Evolutionary conservation across 92 coral and sea anemone species (phyloP).

Genomic region (Metridium senile): DNA sequence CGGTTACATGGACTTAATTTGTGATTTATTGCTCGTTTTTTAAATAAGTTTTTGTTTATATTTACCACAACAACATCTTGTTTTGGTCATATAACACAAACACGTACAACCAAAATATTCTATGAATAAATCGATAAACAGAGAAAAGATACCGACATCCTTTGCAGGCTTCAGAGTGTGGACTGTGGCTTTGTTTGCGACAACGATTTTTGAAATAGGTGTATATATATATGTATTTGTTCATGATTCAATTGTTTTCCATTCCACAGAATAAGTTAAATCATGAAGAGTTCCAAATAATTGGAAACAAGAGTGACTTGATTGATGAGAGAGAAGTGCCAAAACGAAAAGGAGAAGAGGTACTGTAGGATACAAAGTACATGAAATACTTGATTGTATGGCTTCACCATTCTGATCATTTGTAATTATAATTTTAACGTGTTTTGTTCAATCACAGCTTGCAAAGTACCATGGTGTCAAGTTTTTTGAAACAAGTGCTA

Average conservation of each 20-base stretch:
- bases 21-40: no score
- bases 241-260: background rate
- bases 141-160: no score
- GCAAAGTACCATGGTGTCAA: conserved; percentile 66
- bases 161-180: no score
- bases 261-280: conserved; percentile 59
- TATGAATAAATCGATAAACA: no score
- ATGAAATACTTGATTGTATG: background rate
- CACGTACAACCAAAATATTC: no score
- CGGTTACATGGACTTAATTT: no score
- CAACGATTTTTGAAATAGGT: no score
- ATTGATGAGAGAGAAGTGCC: conserved; percentile 50
- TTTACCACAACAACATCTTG: no score
- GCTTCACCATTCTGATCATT: background rate
- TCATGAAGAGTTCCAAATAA: conserved; percentile 72
- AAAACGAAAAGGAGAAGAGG: conserved; percentile 47
- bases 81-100: no score
- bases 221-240: no score
- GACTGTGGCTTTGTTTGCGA: no score
- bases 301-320: conserved; percentile 87
- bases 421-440: background rate
- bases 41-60: no score
- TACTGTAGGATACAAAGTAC: background rate
- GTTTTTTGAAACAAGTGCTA: conserved; percentile 77
- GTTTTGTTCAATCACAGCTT: conserved; percentile 37